These are phyloP conservation scores for Endotricha flammealis DNA, from an alignment of 2,888 invertebrate genomes.

Conservation along the genomic window DNA sequence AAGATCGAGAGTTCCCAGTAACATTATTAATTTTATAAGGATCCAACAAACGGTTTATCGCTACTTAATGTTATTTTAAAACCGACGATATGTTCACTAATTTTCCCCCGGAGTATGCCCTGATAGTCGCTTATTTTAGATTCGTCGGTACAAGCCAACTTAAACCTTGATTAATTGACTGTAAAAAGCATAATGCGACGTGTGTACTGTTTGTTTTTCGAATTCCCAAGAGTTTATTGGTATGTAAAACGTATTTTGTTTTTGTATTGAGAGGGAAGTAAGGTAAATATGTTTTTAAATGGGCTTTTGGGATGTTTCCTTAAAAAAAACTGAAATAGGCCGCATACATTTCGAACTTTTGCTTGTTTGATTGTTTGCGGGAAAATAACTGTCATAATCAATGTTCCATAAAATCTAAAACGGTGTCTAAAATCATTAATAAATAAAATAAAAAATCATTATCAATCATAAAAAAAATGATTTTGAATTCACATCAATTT, in stretches of 20 bases:
- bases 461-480: no score
- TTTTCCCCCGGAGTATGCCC: constrained; percentile 29
- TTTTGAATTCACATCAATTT: no score
- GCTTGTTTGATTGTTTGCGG: no score
- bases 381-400: no score
- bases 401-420: no score
- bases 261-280: constrained; percentile 2
- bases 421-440: no score
- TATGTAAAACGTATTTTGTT: constrained; percentile 40
- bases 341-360: no score
- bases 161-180: constrained; percentile 52
- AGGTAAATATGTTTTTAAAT: no score
- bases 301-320: no score
- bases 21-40: constrained; percentile 61
- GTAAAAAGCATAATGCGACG: constrained; percentile 53
- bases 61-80: constrained; percentile 69
- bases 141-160: constrained; percentile 37
- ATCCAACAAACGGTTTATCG: constrained; percentile 63
- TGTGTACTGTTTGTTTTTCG: constrained; percentile 45
- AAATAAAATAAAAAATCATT: no score
- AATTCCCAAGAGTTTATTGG: constrained; percentile 45
- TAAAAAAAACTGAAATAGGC: no score
- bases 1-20: constrained; percentile 39
- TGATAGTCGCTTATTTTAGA: constrained; percentile 46
- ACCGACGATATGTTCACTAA: constrained; percentile 57